These are phyloP conservation scores for Aphelocoma coerulescens DNA, from an alignment of 2,113 vertebrate genomes.

Conservation along the genomic window DNA sequence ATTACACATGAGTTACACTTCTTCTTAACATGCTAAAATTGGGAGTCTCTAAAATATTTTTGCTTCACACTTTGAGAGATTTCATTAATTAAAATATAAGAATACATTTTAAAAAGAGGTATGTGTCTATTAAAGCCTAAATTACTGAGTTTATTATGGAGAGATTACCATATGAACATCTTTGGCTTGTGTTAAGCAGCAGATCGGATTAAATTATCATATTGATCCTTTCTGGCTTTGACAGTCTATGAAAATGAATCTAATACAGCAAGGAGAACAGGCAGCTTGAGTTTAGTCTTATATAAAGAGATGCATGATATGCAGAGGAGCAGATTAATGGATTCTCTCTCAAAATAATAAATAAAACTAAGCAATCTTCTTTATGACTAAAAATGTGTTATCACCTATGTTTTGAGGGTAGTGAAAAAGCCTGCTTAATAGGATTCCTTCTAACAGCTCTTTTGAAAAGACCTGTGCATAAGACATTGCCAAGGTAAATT, in stretches of 20 bases:
- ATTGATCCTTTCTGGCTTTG: slow-evolving; percentile 48
- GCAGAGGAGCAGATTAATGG: slow-evolving; percentile 10
- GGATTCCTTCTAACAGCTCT: slow-evolving; percentile 53
- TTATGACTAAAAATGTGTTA: slow-evolving; percentile 47
- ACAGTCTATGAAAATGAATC: slow-evolving; percentile 32
- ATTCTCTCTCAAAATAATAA: slow-evolving; percentile 29
- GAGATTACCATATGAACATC: background rate
- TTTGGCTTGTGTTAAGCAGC: slow-evolving; percentile 28
- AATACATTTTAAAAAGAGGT: background rate
- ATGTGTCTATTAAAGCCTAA: background rate
- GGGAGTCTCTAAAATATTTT: background rate
- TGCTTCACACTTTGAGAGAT: background rate
- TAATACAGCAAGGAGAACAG: background rate
- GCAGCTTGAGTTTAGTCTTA: background rate
- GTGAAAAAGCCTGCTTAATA: slow-evolving; percentile 32
- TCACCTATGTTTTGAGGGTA: slow-evolving; percentile 39
- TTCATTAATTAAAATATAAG: background rate
- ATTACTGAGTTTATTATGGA: background rate
- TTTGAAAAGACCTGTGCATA: slow-evolving; percentile 39
- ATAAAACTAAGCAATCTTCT: slow-evolving; percentile 27
- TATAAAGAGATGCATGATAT: background rate
- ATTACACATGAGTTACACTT: background rate
- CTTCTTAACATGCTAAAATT: background rate
- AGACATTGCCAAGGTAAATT: slow-evolving; percentile 69
- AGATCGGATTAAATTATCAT: slow-evolving; percentile 49